Evolutionary conservation across 2,888 invertebrate species (phyloP).

Genomic region (Drosophila sordidula): DNA sequence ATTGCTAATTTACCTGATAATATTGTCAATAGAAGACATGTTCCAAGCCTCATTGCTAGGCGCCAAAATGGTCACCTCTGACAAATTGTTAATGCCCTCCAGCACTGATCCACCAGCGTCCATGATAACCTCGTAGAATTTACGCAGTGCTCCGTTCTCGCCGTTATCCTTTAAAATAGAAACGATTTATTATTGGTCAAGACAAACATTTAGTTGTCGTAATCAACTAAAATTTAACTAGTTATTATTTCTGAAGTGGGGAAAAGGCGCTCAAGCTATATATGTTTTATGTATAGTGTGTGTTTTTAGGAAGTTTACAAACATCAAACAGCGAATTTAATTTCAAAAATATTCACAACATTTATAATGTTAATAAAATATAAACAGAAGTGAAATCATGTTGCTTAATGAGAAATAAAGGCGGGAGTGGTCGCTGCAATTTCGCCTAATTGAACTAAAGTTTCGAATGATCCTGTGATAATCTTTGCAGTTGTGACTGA

Average conservation of each 20-base stretch:
- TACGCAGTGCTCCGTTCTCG: slow-evolving; percentile 91
- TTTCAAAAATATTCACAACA: slow-evolving; percentile 35
- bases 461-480: not conserved
- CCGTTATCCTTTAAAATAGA: slow-evolving; percentile 86
- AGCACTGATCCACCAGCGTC: slow-evolving; percentile 91
- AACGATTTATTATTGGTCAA: slow-evolving; percentile 2
- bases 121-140: slow-evolving; percentile 93
- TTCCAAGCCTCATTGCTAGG: slow-evolving; percentile 95
- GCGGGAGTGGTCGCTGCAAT: not conserved
- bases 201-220: too few species aligned
- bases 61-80: slow-evolving; percentile 93
- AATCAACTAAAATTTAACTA: not conserved
- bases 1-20: slow-evolving; percentile 86
- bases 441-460: not conserved
- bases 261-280: slow-evolving; percentile 15
- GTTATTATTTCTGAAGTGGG: not conserved
- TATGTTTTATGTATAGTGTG: slow-evolving; percentile 12
- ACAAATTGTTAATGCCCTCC: slow-evolving; percentile 89
- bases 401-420: not conserved
- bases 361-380: slow-evolving; percentile 18
- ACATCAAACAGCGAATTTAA: slow-evolving; percentile 40
- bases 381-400: slow-evolving; percentile 10
- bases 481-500: slow-evolving; percentile 10
- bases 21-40: slow-evolving; percentile 89
- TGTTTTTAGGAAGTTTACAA: slow-evolving; percentile 10